phyloP scores from a whole-genome alignment of 2,888 invertebrate species.

The Tridacna gigas region DNA sequence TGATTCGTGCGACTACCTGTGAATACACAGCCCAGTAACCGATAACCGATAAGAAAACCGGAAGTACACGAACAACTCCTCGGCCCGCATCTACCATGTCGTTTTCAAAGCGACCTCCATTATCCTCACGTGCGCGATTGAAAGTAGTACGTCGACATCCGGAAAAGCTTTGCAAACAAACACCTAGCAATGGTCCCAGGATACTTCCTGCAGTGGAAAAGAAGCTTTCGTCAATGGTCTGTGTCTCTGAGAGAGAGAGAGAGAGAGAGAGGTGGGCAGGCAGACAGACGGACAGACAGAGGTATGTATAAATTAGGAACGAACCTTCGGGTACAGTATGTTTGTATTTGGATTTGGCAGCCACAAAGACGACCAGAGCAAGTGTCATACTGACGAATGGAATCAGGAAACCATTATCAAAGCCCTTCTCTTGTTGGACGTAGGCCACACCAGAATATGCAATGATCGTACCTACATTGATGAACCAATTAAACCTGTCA shows the following conservation, averaged over 20 bases:
- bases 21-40: slow-evolving; percentile 79
- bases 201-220: too few relatives aligned
- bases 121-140: slow-evolving; percentile 63
- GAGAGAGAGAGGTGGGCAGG: too few relatives aligned
- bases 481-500: slow-evolving; percentile 84
- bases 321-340: too few relatives aligned
- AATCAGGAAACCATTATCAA: slow-evolving; percentile 80
- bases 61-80: slow-evolving; percentile 74
- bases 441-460: slow-evolving; percentile 81
- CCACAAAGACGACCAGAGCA: too few relatives aligned
- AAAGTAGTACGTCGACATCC: slow-evolving; percentile 41
- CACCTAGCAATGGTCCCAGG: slow-evolving; percentile 65
- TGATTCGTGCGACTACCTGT: too few relatives aligned
- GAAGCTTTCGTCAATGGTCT: too few relatives aligned
- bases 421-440: slow-evolving; percentile 81
- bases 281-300: too few relatives aligned
- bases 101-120: slow-evolving; percentile 74
- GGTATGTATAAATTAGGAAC: too few relatives aligned
- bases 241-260: too few relatives aligned
- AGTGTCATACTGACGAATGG: slow-evolving; percentile 76
- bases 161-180: slow-evolving; percentile 64
- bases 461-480: slow-evolving; percentile 80
- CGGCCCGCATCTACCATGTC: slow-evolving; percentile 76
- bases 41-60: slow-evolving; percentile 76
- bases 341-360: too few relatives aligned